phyloP scores from a whole-genome alignment of 1,140 invertebrate genomes.

The Drosophila kurseongensis region DNA sequence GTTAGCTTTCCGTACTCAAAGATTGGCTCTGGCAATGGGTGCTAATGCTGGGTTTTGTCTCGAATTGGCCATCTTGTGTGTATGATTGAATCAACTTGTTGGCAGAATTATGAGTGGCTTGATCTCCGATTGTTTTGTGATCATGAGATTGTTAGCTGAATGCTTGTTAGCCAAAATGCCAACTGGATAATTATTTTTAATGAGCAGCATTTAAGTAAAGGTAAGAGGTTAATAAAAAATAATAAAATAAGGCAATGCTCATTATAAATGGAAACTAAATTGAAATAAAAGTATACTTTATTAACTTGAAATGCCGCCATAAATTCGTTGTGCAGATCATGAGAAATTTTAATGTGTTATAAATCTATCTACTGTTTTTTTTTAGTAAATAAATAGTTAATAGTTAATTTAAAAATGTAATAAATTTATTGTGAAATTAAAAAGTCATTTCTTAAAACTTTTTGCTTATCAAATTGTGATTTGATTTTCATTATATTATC shows the following conservation, averaged over 20 bases:
- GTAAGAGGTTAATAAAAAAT: slow-evolving; percentile 4
- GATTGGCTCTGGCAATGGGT: slow-evolving; percentile 48
- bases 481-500: too few species aligned
- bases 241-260: not conserved
- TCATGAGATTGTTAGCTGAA: slow-evolving; percentile 1
- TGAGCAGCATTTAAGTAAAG: slow-evolving; percentile 7
- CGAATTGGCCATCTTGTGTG: slow-evolving; percentile 36
- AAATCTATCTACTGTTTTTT: too few species aligned
- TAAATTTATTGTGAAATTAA: too few species aligned
- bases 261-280: not conserved
- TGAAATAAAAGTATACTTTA: too few species aligned
- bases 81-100: slow-evolving; percentile 40
- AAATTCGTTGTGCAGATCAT: too few species aligned
- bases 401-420: too few species aligned
- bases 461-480: too few species aligned
- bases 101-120: slow-evolving; percentile 4
- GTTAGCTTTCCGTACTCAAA: slow-evolving; percentile 41
- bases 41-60: slow-evolving; percentile 61
- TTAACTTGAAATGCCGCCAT: too few species aligned
- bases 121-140: slow-evolving; percentile 10
- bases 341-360: too few species aligned
- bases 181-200: slow-evolving; percentile 48
- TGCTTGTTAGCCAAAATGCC: slow-evolving; percentile 31
- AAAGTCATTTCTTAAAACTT: too few species aligned
- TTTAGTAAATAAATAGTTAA: too few species aligned